Conservation (phyloP, 2,113 vertebrate species). For the Emydura subglobosa region DNA sequence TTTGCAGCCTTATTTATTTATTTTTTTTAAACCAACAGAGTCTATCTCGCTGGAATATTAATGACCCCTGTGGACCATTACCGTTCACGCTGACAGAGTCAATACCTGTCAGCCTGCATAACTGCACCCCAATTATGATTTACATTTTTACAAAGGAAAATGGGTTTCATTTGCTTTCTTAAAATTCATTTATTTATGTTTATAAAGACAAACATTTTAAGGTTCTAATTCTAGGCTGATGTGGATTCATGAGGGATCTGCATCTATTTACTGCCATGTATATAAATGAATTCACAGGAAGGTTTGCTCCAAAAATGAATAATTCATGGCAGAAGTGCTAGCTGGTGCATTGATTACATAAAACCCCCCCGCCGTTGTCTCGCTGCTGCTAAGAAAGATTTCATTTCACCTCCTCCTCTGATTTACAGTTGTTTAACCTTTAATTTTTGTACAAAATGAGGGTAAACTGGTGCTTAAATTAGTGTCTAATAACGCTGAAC, state of each 20-base stretch:
- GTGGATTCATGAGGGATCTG: slow-evolving; percentile 68
- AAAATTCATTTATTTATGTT: not conserved
- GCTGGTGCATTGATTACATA: slow-evolving; percentile 61
- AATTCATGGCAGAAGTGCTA: slow-evolving; percentile 66
- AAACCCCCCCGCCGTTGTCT: slow-evolving; percentile 39
- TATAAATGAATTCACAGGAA: slow-evolving; percentile 73
- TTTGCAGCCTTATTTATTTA: not conserved
- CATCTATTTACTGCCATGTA: slow-evolving; percentile 71
- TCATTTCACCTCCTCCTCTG: slow-evolving; percentile 49
- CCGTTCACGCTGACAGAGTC: not conserved
- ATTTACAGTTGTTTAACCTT: slow-evolving; percentile 67
- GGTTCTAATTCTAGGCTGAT: slow-evolving; percentile 66
- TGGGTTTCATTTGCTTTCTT: slow-evolving; percentile 45
- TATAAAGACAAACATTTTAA: slow-evolving; percentile 65
- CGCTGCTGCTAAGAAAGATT: slow-evolving; percentile 28
- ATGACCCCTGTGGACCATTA: slow-evolving; percentile 10
- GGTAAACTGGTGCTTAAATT: not conserved
- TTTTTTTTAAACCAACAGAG: not conserved
- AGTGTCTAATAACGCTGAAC: not conserved
- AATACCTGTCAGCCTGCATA: not conserved
- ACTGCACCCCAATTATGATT: slow-evolving; percentile 15
- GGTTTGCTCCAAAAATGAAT: slow-evolving; percentile 71
- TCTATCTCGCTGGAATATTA: not conserved
- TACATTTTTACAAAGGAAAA: not conserved
- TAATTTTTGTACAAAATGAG: slow-evolving; percentile 56